Evolutionary conservation across 2,113 vertebrate species (phyloP), one percentile per base, ranked within the genome.

Genomic region (Hystrix cristata): DNA sequence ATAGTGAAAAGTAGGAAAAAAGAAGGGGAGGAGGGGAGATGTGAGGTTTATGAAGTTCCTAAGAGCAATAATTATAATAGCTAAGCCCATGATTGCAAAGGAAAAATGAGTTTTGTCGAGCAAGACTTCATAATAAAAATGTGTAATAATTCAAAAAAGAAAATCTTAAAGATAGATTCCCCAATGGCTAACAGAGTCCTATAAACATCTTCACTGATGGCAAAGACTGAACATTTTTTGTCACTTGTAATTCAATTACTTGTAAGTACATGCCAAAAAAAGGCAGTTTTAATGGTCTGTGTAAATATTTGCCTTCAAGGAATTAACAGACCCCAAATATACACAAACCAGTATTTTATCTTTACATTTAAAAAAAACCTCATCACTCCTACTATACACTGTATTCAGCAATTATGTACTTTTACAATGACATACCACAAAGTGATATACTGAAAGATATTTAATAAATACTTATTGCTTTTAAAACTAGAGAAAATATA

Each of bases 291-390:
- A 94, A 85, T 29, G 48, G 18, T 69, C 74, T 84, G 1, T 62
- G 5, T 46, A 82, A 94, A 23, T 18, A 59, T n/a, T 95, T 81
- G 53, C 46, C 83, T 76, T 67, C n/a, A 90, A 92, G 18, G 64
- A 94, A 93, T 38, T 59, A 83, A 60, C 0, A 91, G 81, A 14
- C 4, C 91, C 43, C 29, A 62, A 90, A 72, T 48, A 80, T 29
- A 87, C 14, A 55, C 74, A 95, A 80, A 85, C 7, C 7, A 84
- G 69, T 25, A 87, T 43, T 57, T 87, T 7, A 23, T 57, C 72
- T 88, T 93, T 60, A 91, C 15, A 65, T 94, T 65, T 93, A 86
- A 94, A 94, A 19, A 96, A 59, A 81, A 65, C 11, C 25, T 87
- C 57, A 94, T 55, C 65, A 72, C 0, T 80, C 29, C 51, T 27